These are phyloP conservation scores for Diglossa cyanea DNA, from an alignment of 2,797 vertebrate species.

Conservation along the genomic window DNA sequence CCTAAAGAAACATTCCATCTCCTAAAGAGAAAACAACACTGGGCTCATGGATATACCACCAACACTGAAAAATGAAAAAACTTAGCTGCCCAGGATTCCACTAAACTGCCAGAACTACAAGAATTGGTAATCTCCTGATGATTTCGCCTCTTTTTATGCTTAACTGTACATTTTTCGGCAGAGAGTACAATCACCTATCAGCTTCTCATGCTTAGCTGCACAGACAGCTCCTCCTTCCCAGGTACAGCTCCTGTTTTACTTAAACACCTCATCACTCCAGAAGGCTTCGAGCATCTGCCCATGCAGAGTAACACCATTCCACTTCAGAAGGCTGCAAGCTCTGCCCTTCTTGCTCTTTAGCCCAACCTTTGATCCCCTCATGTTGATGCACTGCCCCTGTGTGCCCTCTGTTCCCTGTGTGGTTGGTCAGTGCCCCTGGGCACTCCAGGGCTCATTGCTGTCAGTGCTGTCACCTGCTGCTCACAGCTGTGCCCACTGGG, in stretches of 20 bases:
- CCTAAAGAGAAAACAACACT: not conserved
- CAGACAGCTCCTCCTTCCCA: not conserved
- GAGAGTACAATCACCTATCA: not conserved
- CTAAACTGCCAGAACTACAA: not conserved
- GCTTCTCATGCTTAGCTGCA: not conserved
- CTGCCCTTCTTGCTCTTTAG: not conserved
- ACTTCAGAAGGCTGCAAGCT: not conserved
- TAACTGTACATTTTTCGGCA: not conserved
- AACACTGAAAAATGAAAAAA: not conserved
- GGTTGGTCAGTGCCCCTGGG: not conserved
- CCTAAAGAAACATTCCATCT: not conserved
- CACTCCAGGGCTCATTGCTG: not conserved
- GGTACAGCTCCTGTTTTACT: not conserved
- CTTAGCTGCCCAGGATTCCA: not conserved
- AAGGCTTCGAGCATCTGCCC: not conserved
- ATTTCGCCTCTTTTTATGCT: not conserved
- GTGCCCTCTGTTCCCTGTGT: not conserved
- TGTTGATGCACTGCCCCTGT: not conserved
- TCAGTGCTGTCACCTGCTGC: not conserved
- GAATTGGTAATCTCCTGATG: accelerated
- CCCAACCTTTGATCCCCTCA: accelerated
- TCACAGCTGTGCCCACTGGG: not conserved
- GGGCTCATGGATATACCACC: not conserved
- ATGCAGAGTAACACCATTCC: not conserved
- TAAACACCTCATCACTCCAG: not conserved